A percentile compares a stretch with the other conserved stretches of the same genome.
Evolutionary conservation across 1,140 invertebrate species (phyloP).

Genomic region (Bacillus rossius): DNA sequence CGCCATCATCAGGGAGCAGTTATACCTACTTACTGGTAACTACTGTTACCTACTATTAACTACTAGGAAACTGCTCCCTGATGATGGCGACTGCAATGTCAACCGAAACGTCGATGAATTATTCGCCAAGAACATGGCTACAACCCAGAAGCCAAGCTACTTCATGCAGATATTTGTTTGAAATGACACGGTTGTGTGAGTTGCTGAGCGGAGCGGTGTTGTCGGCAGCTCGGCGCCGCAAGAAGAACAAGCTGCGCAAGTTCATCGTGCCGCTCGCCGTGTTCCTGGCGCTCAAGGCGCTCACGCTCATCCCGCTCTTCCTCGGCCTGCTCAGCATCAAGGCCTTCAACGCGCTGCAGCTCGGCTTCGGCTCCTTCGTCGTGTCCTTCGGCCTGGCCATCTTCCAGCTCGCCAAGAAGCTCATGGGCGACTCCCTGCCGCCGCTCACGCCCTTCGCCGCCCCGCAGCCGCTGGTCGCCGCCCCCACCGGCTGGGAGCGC

Average conservation of each 20-base stretch:
- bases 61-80: too few species aligned
- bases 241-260: constrained; percentile 11
- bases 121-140: too few species aligned
- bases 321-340: constrained; percentile 12
- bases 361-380: constrained; percentile 13
- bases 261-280: constrained; percentile 7
- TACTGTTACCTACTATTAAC: too few species aligned
- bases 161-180: too few species aligned
- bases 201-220: neutral
- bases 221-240: constrained; percentile 1
- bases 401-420: constrained; percentile 7
- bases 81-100: too few species aligned
- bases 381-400: constrained; percentile 9
- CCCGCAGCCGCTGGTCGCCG: neutral
- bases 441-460: neutral
- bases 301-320: constrained; percentile 6
- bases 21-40: too few species aligned
- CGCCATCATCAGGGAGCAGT: too few species aligned
- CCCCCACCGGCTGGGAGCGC: neutral
- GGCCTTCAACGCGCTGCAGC: constrained; percentile 9
- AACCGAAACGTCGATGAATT: too few species aligned
- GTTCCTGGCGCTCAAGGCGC: constrained; percentile 4
- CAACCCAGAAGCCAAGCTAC: too few species aligned
- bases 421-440: neutral
- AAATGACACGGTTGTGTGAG: too few species aligned